Conservation (phyloP, 2,797 vertebrate genomes). For the Harpagifer antarcticus region DNA sequence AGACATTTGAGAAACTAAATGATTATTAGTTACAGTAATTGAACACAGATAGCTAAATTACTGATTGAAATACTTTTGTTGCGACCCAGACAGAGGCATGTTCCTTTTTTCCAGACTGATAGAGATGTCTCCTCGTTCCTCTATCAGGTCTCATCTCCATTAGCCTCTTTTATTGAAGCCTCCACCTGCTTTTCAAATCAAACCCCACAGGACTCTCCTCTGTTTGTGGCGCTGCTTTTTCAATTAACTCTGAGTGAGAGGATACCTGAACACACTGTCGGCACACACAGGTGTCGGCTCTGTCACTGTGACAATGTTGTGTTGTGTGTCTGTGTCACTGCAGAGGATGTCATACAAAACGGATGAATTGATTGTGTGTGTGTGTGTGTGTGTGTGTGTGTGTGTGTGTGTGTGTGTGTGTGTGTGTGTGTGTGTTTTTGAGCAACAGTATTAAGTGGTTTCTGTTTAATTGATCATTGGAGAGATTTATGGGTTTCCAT, state of each 20-base stretch:
- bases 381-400: too few species aligned
- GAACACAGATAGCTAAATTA: not conserved
- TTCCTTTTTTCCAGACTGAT: constrained; percentile 11
- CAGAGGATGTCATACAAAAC: not conserved
- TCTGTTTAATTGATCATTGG: not conserved
- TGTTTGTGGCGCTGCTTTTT: constrained; percentile 68
- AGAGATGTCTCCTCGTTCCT: constrained; percentile 2
- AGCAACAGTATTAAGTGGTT: not conserved
- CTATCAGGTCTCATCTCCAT: constrained; percentile 45
- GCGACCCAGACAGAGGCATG: not conserved
- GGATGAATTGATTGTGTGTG: too few species aligned
- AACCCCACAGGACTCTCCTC: constrained; percentile 60
- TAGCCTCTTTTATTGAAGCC: constrained; percentile 57
- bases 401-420: too few species aligned
- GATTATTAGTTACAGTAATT: not conserved
- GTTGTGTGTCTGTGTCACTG: constrained; percentile 17
- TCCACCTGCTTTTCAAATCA: constrained; percentile 69
- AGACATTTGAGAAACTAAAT: not conserved
- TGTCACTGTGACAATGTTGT: constrained; percentile 14
- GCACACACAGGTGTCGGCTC: constrained; percentile 32
- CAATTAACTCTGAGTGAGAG: constrained; percentile 61
- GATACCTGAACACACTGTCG: constrained; percentile 27
- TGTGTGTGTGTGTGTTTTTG: not conserved
- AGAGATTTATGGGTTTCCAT: not conserved
- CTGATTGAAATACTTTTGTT: not conserved